These are phyloP conservation scores for Pseudolycoriella hygida DNA, from an alignment of 2,888 invertebrate genomes.

Conservation along the genomic window DNA sequence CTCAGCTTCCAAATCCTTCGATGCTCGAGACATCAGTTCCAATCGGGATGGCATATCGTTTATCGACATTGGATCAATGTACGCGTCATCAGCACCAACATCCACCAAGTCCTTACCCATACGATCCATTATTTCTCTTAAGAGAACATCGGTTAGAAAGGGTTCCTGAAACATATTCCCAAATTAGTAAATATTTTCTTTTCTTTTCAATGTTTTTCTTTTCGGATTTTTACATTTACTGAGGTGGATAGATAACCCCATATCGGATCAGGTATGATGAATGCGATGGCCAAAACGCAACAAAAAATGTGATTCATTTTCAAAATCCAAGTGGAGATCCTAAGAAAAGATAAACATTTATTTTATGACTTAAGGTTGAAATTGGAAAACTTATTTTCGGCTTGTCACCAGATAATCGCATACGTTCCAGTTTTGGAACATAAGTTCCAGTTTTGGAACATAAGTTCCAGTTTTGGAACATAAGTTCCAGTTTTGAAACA, in stretches of 20 bases:
- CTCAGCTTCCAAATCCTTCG: constrained; percentile 38
- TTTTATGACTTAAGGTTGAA: too few species aligned
- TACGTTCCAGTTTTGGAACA: too few species aligned
- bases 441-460: too few species aligned
- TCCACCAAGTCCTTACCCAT: constrained; percentile 60
- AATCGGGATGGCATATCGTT: constrained; percentile 21
- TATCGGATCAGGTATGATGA: background rate
- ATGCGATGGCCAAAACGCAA: too few species aligned
- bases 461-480: too few species aligned
- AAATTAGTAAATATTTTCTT: background rate
- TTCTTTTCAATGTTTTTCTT: background rate
- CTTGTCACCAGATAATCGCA: too few species aligned
- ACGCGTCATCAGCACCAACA: constrained; percentile 31
- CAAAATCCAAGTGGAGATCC: too few species aligned
- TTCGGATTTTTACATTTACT: background rate
- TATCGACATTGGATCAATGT: constrained; percentile 21
- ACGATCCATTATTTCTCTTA: constrained; percentile 59
- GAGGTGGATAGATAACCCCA: background rate
- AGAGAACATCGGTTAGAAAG: constrained; percentile 48
- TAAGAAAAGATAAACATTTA: too few species aligned
- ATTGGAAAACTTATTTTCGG: too few species aligned
- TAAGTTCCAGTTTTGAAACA: too few species aligned
- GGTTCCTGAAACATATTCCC: constrained; percentile 31
- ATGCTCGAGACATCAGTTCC: constrained; percentile 33
- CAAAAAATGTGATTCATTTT: too few species aligned